phyloP scores from a whole-genome alignment of 2,888 invertebrate species.

The Lasioglossum pauxillum region DNA sequence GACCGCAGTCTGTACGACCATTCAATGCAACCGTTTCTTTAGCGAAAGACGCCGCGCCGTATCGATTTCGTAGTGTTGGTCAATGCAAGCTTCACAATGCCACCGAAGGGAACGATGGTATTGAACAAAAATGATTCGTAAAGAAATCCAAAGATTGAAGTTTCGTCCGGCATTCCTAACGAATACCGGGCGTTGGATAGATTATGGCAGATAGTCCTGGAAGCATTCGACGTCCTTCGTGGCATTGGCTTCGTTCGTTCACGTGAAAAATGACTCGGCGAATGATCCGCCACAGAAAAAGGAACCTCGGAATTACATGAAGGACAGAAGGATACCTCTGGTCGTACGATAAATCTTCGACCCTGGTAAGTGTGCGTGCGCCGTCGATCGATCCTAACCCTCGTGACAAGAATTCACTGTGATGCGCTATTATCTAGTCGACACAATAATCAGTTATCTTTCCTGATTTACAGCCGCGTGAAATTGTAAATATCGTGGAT shows the following conservation, averaged over 20 bases:
- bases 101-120: constrained; percentile 36
- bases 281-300: constrained; percentile 64
- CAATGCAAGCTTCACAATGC: constrained; percentile 12
- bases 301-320: constrained; percentile 57
- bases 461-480: not conserved
- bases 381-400: constrained; percentile 52
- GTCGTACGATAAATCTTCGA: constrained; percentile 67
- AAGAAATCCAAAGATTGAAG: constrained; percentile 38
- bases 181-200: constrained; percentile 54
- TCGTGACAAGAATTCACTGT: constrained; percentile 39
- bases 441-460: constrained; percentile 5
- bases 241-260: constrained; percentile 68
- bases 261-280: constrained; percentile 73
- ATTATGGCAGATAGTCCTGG: constrained; percentile 63
- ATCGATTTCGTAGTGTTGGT: constrained; percentile 12
- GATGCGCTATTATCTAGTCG: constrained; percentile 14
- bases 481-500: not conserved
- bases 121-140: constrained; percentile 38
- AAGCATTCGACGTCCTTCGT: constrained; percentile 63
- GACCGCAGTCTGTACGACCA: not conserved
- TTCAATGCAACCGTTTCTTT: not conserved
- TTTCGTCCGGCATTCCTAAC: constrained; percentile 60
- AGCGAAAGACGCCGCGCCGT: not conserved
- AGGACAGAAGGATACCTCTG: constrained; percentile 50
- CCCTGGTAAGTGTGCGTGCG: constrained; percentile 34